Evolutionary conservation across 2,797 vertebrate species (phyloP), one percentile per base, ranked within the genome.

Genomic region (Micromesistius poutassou): DNA sequence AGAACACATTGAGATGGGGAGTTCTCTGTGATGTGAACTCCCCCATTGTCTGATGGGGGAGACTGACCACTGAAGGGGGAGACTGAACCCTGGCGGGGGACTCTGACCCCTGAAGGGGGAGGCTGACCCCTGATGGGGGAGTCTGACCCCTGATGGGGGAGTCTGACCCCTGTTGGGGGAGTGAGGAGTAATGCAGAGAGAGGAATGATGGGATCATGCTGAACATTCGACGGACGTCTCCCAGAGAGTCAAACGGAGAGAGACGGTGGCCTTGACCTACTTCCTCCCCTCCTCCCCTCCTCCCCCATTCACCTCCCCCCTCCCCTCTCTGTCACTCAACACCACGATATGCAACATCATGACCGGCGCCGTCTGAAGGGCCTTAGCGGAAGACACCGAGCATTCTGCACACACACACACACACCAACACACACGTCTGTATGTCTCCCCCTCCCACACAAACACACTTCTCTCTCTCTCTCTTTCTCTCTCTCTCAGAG

Each of bases 211-310:
- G 83, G 86, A 74, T 72, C 80, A 0, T 6, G 77, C 80, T 80
- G 85, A 85, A 89, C 82, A 19, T 4, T 22, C 5, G 55, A n/a
- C 22, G 6, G 55, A 62, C 55, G n/a, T 62, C 55, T 62, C 55
- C 22, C 22, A 62, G 55, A 7, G 50, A n/a, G 85, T 66, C 89
- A 83, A 86, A 76, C 82, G 46, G 78, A 80, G 75, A 80, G 74
- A 78, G n/a, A 83, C 79, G 36, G 1, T 86, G 89, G 82, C 92
- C 89, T 91, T 92, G 91, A 92, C 90, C 91, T 42, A 90, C 86
- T 84, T 90, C 89, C 77, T 78, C 72, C 74, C 85, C 80, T 90
- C 89, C 77, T 78, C 72, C 74, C 85, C 80, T 71, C 83, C 84
- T 82, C 80, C 33, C 33, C 33, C 33, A 35, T 35, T 35, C 62